phyloP scores from a whole-genome alignment of 2,113 vertebrate genomes.

The Oreocharis arfaki region DNA sequence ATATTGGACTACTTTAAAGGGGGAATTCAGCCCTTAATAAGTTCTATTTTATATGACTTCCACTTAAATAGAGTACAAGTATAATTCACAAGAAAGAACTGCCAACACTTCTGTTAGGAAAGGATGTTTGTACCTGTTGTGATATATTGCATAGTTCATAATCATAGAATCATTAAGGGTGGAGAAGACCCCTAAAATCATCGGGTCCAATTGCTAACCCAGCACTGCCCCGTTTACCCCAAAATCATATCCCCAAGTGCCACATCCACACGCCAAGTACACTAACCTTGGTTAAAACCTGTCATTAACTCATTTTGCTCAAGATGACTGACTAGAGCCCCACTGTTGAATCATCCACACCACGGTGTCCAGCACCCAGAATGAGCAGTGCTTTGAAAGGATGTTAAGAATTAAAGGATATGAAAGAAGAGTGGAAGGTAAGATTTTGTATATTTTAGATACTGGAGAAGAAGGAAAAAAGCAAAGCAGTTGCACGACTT shows the following conservation, averaged over 20 bases:
- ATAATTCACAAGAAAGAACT: background rate
- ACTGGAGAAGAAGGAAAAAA: background rate
- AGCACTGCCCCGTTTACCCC: background rate
- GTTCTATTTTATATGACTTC: background rate
- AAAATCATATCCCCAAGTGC: background rate
- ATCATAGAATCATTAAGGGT: background rate
- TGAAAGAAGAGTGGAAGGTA: background rate
- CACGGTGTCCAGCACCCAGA: background rate
- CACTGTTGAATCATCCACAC: background rate
- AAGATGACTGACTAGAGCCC: background rate
- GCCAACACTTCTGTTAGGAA: background rate
- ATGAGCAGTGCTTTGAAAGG: background rate
- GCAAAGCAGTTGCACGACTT: background rate
- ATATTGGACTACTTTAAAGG: background rate
- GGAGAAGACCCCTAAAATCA: background rate
- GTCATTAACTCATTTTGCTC: background rate
- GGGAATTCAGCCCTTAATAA: background rate
- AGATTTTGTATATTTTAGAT: background rate
- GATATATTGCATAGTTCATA: too few relatives aligned
- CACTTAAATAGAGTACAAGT: background rate
- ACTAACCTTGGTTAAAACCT: background rate
- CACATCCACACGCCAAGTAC: accelerated
- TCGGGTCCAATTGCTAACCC: accelerated
- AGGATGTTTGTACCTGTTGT: background rate
- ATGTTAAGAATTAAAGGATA: background rate